Evolutionary conservation across 2,113 vertebrate genomes (phyloP), one percentile per base, ranked within the genome.

Genomic region (Myotis brandtii): DNA sequence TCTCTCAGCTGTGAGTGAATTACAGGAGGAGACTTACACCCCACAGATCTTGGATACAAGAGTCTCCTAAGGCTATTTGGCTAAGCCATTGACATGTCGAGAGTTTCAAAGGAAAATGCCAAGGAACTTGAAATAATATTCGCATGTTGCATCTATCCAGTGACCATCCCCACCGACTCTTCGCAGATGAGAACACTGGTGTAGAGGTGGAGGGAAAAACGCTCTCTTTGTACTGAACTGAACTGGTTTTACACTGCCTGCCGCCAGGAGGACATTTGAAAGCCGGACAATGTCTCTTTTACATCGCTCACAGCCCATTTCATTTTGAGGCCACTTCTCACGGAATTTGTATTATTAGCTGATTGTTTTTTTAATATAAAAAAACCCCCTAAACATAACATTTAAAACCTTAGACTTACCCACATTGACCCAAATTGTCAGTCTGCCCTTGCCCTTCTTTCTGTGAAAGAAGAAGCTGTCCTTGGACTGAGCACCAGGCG

Each of bases 401-500:
- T 48, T 32, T 25, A 83, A 93, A 70, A 52, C 21, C 3, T 70
- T 54, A 32, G 54, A 54, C 64, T 50, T 79, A 7, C 54, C 84
- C 46, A 10, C 23, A 48, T 14, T 91, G 86, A 67, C 88, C 69
- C 82, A 70, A 7, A 77, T n/a, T 77, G 69, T 72, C 69, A 67
- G 69, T 82, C 11, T 72, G 56, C 9, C 18, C 37, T 48, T 14
- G 20, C 17, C 37, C 7, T 48, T 79, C 43, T 84, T 85, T 73
- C 30, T 25, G 30, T 8, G 66, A 46, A 64, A 88, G 82, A 75
- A 89, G 93, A 79, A 16, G 67, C 75, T 91, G 66, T 77, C 69
- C 50, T 27, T 86, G 70, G 82, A 95, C n/a, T 30, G 84, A 77
- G 87, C n/a, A 81, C 77, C 76, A 90, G 77, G 66, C 7, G 77